phyloP scores from a whole-genome alignment of 1,140 invertebrate genomes.

The Eulimnadia texana region DNA sequence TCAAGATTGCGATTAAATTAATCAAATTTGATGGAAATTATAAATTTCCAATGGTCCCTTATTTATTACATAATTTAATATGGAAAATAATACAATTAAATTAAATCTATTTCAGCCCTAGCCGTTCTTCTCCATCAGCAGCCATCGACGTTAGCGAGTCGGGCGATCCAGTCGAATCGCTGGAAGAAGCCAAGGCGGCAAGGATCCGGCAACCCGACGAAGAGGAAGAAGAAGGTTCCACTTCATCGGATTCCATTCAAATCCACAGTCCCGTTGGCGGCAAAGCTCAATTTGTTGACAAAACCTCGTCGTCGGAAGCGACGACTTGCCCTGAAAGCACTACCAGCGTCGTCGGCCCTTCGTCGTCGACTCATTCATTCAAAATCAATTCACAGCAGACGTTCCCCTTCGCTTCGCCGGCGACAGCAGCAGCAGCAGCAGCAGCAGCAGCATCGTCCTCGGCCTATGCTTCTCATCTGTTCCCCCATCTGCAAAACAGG shows the following conservation, averaged over 20 bases:
- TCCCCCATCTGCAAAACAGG: slow-evolving; percentile 8
- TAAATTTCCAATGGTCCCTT: too few species aligned
- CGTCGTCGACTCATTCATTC: neutral
- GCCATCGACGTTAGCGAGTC: too few species aligned
- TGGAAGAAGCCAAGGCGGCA: neutral
- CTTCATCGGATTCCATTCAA: neutral
- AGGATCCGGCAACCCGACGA: neutral
- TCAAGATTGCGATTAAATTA: too few species aligned
- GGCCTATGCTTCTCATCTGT: slow-evolving; percentile 12
- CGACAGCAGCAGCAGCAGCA: slow-evolving; percentile 5
- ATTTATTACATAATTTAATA: too few species aligned
- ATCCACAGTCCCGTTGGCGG: neutral
- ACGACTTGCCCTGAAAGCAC: neutral
- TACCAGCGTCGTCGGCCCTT: neutral
- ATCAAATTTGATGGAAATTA: too few species aligned
- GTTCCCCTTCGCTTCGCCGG: slow-evolving; percentile 2
- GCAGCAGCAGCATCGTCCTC: neutral
- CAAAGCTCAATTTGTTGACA: neutral
- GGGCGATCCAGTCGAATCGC: too few species aligned
- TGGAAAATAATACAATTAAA: too few species aligned
- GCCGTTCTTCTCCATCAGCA: too few species aligned
- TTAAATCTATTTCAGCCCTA: too few species aligned
- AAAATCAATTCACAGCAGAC: slow-evolving; percentile 2
- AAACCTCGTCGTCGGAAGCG: neutral
- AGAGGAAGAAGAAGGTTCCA: neutral